These are phyloP conservation scores for Sakesphorus luctuosus DNA, from an alignment of 2,113 vertebrate genomes.

Conservation along the genomic window DNA sequence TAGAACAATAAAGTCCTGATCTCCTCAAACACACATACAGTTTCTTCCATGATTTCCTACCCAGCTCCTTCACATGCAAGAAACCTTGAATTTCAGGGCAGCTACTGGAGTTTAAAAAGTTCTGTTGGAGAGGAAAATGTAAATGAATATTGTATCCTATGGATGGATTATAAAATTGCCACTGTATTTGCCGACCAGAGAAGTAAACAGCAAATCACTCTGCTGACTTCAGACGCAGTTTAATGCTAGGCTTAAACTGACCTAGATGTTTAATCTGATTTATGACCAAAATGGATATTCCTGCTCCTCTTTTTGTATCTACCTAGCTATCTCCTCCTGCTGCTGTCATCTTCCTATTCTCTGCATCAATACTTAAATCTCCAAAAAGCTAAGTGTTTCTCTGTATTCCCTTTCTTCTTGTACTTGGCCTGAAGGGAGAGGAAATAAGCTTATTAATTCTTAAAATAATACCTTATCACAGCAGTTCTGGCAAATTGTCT, in stretches of 20 bases:
- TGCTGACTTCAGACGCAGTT: not conserved
- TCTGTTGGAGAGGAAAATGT: slow-evolving; percentile 77
- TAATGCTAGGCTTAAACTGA: not conserved
- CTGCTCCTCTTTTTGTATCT: fast-evolving
- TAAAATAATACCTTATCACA: not conserved
- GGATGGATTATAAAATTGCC: not conserved
- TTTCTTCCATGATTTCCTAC: slow-evolving; percentile 96
- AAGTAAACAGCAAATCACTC: not conserved
- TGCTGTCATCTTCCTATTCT: not conserved
- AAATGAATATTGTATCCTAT: not conserved
- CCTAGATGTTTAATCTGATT: not conserved
- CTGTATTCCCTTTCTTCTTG: not conserved
- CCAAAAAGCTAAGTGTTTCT: not conserved
- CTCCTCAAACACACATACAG: slow-evolving; percentile 91
- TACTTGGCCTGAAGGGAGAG: not conserved
- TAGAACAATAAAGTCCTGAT: slow-evolving; percentile 96
- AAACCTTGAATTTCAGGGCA: slow-evolving; percentile 97
- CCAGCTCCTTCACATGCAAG: slow-evolving; percentile 93
- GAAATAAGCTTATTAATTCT: not conserved
- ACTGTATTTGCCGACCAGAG: not conserved
- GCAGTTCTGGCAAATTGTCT: not conserved
- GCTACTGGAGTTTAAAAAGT: slow-evolving; percentile 91
- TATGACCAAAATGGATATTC: not conserved
- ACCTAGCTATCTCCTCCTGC: not conserved
- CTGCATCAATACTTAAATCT: not conserved